Percentiles rank a stretch among this genome's conserved stretches.
Conservation (phyloP, 2,888 invertebrate species). For the Galeopsomyia nigrocyanea region DNA sequence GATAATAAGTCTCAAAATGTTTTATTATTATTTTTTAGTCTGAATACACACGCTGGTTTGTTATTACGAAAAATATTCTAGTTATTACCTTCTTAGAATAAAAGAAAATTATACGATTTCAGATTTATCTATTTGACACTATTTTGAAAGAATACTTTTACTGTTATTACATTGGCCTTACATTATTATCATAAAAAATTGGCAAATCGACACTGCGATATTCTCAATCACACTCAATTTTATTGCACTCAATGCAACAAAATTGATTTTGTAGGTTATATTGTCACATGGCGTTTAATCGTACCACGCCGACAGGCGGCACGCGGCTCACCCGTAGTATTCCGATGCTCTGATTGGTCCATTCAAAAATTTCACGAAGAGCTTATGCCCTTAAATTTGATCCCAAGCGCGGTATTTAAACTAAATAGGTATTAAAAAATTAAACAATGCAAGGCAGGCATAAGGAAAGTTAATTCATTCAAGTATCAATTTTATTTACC, state of each 20-base stretch:
- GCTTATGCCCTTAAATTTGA: no score
- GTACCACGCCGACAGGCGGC: not conserved
- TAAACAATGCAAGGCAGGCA: no score
- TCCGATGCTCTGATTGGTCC: no score
- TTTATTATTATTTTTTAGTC: no score
- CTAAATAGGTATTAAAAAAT: no score
- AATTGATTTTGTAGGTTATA: constrained; percentile 27
- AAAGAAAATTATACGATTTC: not conserved
- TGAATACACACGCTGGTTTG: not conserved
- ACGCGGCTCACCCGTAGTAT: not conserved
- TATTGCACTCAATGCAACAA: not conserved
- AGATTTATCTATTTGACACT: not conserved
- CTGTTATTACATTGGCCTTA: not conserved
- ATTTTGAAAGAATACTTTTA: not conserved
- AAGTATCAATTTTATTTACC: no score
- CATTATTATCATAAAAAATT: not conserved
- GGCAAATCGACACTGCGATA: not conserved
- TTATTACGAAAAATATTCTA: no score
- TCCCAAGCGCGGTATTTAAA: no score
- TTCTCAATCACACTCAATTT: not conserved
- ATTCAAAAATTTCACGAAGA: no score
- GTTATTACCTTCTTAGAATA: constrained; percentile 12
- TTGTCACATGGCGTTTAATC: constrained; percentile 33
- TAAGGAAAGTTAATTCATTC: no score
- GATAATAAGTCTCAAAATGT: no score